Base-by-base conservation (phyloP, 1,140 invertebrate species). In the Zaprionus capensis region DNA sequence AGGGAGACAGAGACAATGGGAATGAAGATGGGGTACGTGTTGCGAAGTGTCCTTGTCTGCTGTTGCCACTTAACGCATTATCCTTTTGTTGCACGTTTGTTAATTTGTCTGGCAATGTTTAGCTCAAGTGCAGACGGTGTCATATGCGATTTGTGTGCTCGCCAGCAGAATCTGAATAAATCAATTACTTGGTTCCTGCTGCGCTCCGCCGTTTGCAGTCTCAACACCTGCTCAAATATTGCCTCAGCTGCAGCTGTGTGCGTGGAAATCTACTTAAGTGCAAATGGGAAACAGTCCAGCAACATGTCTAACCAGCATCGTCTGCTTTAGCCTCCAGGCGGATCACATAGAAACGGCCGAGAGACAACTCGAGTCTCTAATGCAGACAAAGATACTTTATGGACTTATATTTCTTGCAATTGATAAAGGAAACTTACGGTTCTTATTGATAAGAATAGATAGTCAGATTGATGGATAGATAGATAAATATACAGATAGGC, bases 151-250 rank as follows among this genome's bases (percentile, higher is more conserved):
- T 57, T 62, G 44, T 4, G 6, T 15, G 24, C 4, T 20, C 44
- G 57, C 34, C 36, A 63, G 34, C n/a, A 44, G 38, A 71, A 51
- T 51, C 11, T 51, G 46, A 24, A 51, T 51, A 51, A 51, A 51
- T 61, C 70, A 73, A 63, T 77, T 72, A 72, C 62, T 71, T 76
- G 65, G 67, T 61, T 49, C 14, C 41, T 67, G 56, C 36, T 66
- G 46, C 36, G 51, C 9, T 62, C 9, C 24, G 11, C 34, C 15
- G 22, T 31, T 38, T 51, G n/a, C 31, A 59, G 26, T 57, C 22
- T 74, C 38, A 51, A 26, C 58, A 62, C 49, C 67, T 76, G 59
- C 31, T 22, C 55, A 71, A 71, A 70, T 70, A 64, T 53, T 64
- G 53, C 31, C 34, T 12, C 24, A 20, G 6, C 22, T 51, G 63